Base-by-base conservation (phyloP, 2,888 invertebrate genomes). In the Corbicula japonica region DNA sequence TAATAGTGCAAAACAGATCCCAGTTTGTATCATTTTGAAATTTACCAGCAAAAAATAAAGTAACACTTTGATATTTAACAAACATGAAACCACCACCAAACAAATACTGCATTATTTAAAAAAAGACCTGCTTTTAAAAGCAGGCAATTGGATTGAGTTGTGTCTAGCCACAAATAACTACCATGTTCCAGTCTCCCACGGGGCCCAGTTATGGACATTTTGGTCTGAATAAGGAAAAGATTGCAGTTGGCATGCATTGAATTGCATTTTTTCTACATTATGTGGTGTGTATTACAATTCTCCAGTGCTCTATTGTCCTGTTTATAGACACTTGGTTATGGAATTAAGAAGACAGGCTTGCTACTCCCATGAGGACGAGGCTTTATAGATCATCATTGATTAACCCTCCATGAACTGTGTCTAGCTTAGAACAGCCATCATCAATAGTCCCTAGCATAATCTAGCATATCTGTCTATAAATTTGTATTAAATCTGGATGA, bases 371-470 rank as follows among this genome's bases (percentile, higher is more conserved):
- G 76, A 68, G 80, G 73, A 21, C 10, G 41, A 52, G 63, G 66
- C 54, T 76, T 76, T 80, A 76, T 80, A 80, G 80, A 80, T 76
- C 80, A 80, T 50, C 76, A 80, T 80, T 80, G 80, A 80, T 80
- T 80, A 80, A 80, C 80, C 80, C 75, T 60, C 66, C 56, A 68
- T 80, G 71, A 70, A 80, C 75, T 66, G 66, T 80, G 71, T 76
- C 69, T 58, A 58, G 56, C 69, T 54, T 28, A 60, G 48, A 46
- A 58, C 70, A 76, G 54, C 62, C 70, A 58, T 71, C 63, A 72
- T 77, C 77, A 77, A 73, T 69, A 77, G 54, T n/a, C n/a, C 50
- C 35, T 21, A 38, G 54, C 35, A 77, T 73, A 68, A 73, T 73
- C 69, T 54, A 44, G 52, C 72, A 73, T 62, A 63, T 62, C 66